A percentile compares a stretch with the other conserved stretches of the same genome.
phyloP scores from a whole-genome alignment of 2,888 invertebrate genomes.

The Watsonalla cultraria region DNA sequence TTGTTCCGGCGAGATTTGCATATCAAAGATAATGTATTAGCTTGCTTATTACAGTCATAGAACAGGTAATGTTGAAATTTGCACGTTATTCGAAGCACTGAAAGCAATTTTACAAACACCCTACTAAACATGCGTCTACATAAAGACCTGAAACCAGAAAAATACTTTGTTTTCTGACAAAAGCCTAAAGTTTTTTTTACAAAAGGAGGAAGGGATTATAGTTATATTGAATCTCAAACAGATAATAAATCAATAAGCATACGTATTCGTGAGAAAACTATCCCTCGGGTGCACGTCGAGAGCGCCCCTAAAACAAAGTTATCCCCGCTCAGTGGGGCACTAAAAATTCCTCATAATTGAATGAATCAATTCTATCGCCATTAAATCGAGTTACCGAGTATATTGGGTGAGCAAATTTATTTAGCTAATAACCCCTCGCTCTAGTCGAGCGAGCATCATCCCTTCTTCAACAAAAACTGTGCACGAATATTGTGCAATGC shows the following conservation, averaged over 20 bases:
- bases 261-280: conserved; percentile 67
- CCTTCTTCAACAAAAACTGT: conserved; percentile 40
- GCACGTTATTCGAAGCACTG: too few relatives aligned
- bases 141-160: too few relatives aligned
- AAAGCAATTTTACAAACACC: too few relatives aligned
- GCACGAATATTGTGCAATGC: conserved; percentile 1
- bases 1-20: conserved; percentile 1
- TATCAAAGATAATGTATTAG: neutral
- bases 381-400: conserved; percentile 79
- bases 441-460: conserved; percentile 48
- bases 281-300: conserved; percentile 35
- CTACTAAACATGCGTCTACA: too few relatives aligned
- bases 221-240: conserved; percentile 16
- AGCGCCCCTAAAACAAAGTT: conserved; percentile 71
- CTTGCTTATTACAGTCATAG: too few relatives aligned
- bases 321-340: conserved; percentile 67
- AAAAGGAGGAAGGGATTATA: too few relatives aligned
- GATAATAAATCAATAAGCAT: conserved; percentile 52
- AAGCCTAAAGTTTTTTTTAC: too few relatives aligned
- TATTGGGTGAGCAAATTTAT: conserved; percentile 78
- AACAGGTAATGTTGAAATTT: too few relatives aligned
- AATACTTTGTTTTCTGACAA: too few relatives aligned
- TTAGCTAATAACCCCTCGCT: conserved; percentile 71
- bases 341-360: conserved; percentile 79
- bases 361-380: conserved; percentile 79